These are phyloP conservation scores for Eurypyga helias DNA, from an alignment of 2,113 vertebrate species.

Conservation along the genomic window DNA sequence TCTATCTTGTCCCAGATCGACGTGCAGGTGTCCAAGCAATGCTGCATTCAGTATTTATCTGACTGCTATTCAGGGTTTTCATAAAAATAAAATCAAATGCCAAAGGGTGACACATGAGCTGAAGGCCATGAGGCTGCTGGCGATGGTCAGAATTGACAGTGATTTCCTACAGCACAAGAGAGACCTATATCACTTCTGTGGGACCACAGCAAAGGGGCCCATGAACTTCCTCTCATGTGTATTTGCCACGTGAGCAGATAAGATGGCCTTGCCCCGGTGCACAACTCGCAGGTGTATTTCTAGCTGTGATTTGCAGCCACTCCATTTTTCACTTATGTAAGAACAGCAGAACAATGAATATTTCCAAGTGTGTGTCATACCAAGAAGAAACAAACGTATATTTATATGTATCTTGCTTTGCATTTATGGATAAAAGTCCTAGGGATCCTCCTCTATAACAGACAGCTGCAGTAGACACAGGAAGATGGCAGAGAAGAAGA, in stretches of 20 bases:
- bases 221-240: not conserved
- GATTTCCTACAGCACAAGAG: not conserved
- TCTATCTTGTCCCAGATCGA: not conserved
- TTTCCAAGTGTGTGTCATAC: not conserved
- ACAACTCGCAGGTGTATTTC: not conserved
- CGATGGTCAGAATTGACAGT: not conserved
- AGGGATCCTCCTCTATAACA: not conserved
- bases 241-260: not conserved
- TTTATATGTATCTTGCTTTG: not conserved
- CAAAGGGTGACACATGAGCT: not conserved
- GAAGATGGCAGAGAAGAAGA: not conserved
- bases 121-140: not conserved
- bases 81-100: not conserved
- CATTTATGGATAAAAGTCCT: not conserved
- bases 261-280: not conserved
- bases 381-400: not conserved
- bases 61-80: not conserved
- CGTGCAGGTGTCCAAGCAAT: not conserved
- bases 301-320: not conserved
- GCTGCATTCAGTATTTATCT: not conserved
- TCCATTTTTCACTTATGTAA: not conserved
- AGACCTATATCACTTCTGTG: accelerated
- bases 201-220: not conserved
- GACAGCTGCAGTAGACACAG: not conserved
- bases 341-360: not conserved